Conservation (phyloP, 2,888 invertebrate species). For the Bursaphelenchus okinawaensis region DNA sequence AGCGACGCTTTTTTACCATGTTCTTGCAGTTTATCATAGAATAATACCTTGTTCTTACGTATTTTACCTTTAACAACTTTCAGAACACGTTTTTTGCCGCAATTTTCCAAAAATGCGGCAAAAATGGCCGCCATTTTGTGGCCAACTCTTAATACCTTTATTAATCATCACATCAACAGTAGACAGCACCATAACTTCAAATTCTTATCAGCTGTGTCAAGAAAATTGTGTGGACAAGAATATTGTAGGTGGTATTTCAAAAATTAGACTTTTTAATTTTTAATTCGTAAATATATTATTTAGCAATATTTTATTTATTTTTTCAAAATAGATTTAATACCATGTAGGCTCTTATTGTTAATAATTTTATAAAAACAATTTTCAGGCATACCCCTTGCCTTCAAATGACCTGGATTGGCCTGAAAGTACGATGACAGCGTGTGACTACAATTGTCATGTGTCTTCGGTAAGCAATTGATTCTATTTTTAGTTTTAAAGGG, state of each 20-base stretch:
- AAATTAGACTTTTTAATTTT: too few relatives aligned
- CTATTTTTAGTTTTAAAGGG: too few relatives aligned
- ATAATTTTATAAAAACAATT: neutral
- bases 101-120: neutral
- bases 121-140: neutral
- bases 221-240: constrained; percentile 47
- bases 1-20: too few relatives aligned
- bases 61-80: too few relatives aligned
- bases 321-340: neutral
- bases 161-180: neutral
- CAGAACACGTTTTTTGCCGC: neutral
- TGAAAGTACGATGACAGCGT: constrained; percentile 23
- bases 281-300: too few relatives aligned
- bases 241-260: constrained; percentile 43
- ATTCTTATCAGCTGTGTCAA: constrained; percentile 37
- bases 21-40: too few relatives aligned
- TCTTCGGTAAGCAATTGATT: constrained; percentile 33
- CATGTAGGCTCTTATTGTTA: neutral
- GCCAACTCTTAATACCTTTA: too few relatives aligned
- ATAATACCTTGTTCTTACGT: too few relatives aligned
- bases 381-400: constrained; percentile 44
- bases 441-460: constrained; percentile 37
- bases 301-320: too few relatives aligned
- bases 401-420: constrained; percentile 36
- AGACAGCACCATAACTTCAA: neutral